Conservation (phyloP, 1,140 invertebrate genomes). For the Pteromalus puparum region DNA sequence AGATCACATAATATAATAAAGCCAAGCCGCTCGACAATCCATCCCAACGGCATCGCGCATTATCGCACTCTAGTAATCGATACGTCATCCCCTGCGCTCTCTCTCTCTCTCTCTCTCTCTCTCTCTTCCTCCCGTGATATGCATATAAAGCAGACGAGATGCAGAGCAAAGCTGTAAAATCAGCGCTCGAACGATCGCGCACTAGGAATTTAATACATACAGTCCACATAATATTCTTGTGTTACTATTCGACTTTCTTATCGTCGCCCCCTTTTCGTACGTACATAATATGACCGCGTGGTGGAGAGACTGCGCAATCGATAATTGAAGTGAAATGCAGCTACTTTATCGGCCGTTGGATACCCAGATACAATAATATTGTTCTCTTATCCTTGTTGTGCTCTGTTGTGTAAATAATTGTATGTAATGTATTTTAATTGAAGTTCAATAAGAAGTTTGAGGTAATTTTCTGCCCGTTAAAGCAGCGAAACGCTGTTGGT, state of each 20-base stretch:
- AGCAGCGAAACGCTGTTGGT: too few relatives aligned
- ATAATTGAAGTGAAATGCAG: constrained; percentile 33
- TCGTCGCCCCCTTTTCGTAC: neutral
- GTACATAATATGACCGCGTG: neutral
- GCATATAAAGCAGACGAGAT: neutral
- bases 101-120: constrained; percentile 22
- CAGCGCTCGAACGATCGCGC: neutral
- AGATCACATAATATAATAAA: constrained; percentile 37
- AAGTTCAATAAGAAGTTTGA: too few relatives aligned
- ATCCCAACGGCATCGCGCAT: constrained; percentile 12
- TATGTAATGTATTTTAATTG: too few relatives aligned
- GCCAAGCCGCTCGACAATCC: constrained; percentile 10
- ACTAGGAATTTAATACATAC: constrained; percentile 23
- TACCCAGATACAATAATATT: neutral
- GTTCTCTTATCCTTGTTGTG: neutral
- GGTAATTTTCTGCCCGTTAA: too few relatives aligned
- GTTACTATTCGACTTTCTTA: constrained; percentile 9
- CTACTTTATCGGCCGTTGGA: constrained; percentile 49
- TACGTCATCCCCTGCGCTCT: constrained; percentile 50
- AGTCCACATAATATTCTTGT: neutral
- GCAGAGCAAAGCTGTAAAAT: constrained; percentile 6
- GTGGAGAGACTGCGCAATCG: neutral
- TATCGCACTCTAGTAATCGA: constrained; percentile 49
- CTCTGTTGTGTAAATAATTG: too few relatives aligned
- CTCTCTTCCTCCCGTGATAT: neutral